Conservation (phyloP, 1,140 invertebrate genomes). For the Probaryconus sp. region DNA sequence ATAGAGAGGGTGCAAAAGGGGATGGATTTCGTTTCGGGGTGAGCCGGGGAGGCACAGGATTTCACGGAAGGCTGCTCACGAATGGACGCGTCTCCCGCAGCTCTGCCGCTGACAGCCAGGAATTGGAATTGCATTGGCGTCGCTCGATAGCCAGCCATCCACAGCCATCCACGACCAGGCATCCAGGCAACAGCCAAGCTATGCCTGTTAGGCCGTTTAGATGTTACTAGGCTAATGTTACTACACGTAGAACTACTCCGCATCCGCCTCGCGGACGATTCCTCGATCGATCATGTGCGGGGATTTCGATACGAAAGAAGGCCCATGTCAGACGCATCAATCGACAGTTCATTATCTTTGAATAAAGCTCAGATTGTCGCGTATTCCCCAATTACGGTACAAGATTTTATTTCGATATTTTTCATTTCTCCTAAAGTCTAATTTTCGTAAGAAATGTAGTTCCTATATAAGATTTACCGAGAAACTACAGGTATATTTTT, state of each 20-base stretch:
- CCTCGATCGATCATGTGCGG: slow-evolving; percentile 4
- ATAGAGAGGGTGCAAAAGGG: slow-evolving; percentile 38
- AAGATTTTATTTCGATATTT: slow-evolving; percentile 10
- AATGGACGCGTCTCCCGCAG: slow-evolving; percentile 79
- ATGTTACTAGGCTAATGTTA: slow-evolving; percentile 55
- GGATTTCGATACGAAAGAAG: background rate
- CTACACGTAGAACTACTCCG: slow-evolving; percentile 29
- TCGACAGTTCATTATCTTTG: no score
- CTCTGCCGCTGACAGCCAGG: slow-evolving; percentile 79
- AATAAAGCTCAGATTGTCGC: no score
- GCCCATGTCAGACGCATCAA: no score
- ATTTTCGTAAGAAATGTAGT: no score
- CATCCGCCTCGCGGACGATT: slow-evolving; percentile 15
- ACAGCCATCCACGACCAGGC: slow-evolving; percentile 67
- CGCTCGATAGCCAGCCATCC: slow-evolving; percentile 77
- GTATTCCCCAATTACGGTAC: no score
- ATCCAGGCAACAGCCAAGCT: slow-evolving; percentile 64
- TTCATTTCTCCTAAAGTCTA: slow-evolving; percentile 3
- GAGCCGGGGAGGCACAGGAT: slow-evolving; percentile 73
- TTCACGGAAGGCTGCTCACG: slow-evolving; percentile 77
- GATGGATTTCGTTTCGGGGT: slow-evolving; percentile 70
- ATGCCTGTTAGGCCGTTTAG: slow-evolving; percentile 58
- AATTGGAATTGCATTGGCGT: slow-evolving; percentile 79
- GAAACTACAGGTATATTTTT: no score
- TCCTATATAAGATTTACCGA: no score